These are phyloP conservation scores for Motacilla tschutschensis DNA, from an alignment of 2,113 vertebrate species.

Conservation along the genomic window DNA sequence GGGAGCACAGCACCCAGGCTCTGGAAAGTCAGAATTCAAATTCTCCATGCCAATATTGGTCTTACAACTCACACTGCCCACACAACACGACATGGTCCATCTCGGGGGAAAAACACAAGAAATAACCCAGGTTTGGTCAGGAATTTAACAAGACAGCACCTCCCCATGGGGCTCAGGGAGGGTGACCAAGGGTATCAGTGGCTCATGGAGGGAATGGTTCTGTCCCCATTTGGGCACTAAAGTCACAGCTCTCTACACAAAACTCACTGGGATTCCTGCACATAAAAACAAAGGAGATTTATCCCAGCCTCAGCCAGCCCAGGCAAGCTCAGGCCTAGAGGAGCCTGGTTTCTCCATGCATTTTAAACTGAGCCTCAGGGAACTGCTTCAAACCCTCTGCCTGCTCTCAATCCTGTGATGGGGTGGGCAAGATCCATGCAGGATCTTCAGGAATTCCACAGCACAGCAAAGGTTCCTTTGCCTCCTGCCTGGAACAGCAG, in stretches of 20 bases:
- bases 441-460: background rate
- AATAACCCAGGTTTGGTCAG: background rate
- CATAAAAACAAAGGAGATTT: background rate
- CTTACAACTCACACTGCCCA: background rate
- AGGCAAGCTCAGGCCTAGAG: background rate
- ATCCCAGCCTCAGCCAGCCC: background rate
- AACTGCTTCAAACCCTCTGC: background rate
- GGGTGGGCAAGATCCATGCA: background rate
- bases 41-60: accelerated
- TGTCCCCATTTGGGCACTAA: background rate
- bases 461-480: background rate
- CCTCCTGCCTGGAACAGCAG: background rate
- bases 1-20: background rate
- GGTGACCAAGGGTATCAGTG: background rate
- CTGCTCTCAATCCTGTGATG: background rate
- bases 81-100: no score
- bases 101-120: background rate
- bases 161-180: background rate
- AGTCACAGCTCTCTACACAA: background rate
- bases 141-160: no score
- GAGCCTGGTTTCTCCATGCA: background rate
- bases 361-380: background rate
- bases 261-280: background rate
- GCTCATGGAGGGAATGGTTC: background rate
- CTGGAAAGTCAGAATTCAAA: background rate